Percentiles rank a stretch among this genome's conserved stretches.
These are phyloP conservation scores for Upupa epops DNA, from an alignment of 2,113 vertebrate genomes.

Conservation along the genomic window DNA sequence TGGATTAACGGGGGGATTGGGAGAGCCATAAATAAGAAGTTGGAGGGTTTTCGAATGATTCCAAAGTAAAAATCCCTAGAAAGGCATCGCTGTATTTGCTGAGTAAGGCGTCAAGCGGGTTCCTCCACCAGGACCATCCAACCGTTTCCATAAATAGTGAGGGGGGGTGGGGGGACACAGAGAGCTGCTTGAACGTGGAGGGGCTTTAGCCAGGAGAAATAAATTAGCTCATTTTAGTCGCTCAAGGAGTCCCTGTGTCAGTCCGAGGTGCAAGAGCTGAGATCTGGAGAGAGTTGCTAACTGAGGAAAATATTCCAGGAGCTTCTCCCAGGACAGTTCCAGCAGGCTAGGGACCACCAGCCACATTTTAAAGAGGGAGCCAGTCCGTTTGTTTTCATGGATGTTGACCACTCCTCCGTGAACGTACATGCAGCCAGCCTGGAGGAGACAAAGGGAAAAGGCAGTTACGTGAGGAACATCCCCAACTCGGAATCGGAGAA, in stretches of 20 bases:
- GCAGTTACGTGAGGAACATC: too few species aligned
- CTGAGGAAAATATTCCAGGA: conserved; percentile 87
- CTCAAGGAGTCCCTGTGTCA: conserved; percentile 94
- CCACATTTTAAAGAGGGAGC: conserved; percentile 97
- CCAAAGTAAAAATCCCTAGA: conserved; percentile 10
- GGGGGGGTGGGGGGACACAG: neutral
- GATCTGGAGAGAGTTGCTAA: conserved; percentile 82
- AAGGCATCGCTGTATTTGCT: conserved; percentile 77
- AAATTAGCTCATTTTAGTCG: conserved; percentile 85
- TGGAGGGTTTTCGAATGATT: conserved; percentile 32
- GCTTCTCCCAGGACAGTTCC: conserved; percentile 96
- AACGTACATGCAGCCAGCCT: conserved; percentile 99
- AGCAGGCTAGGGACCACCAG: conserved; percentile 92
- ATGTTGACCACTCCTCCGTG: conserved; percentile 98
- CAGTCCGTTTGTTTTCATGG: conserved; percentile 95
- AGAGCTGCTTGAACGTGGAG: conserved; percentile 34
- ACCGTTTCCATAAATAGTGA: conserved; percentile 72
- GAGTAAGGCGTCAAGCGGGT: conserved; percentile 74
- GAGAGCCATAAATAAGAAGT: conserved; percentile 49
- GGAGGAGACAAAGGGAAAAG: neutral
- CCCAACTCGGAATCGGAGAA: too few species aligned
- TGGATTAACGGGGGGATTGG: neutral
- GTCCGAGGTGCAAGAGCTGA: conserved; percentile 93
- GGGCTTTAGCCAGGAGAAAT: neutral
- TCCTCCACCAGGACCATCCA: conserved; percentile 60